Percentiles rank a stretch among this genome's conserved stretches.
Evolutionary conservation across 1,140 invertebrate genomes (phyloP).

Genomic region (Halesus radiatus): DNA sequence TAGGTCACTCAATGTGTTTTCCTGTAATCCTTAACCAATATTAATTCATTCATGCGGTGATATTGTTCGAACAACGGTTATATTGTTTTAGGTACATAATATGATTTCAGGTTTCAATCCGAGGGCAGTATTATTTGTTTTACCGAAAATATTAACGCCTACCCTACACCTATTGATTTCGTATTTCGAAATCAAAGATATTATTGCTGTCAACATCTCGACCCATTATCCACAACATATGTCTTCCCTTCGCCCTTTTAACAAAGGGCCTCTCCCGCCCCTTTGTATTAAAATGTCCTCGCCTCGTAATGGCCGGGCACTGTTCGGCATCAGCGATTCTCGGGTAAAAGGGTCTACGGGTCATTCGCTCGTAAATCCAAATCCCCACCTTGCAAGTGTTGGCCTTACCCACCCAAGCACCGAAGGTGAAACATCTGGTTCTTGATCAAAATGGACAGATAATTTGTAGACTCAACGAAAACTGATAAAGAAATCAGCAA

Average conservation of each 20-base stretch:
- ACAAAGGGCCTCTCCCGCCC: slow-evolving; percentile 6
- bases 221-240: slow-evolving; percentile 21
- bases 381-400: background rate
- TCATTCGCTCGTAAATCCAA: slow-evolving; percentile 30
- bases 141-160: too few species aligned
- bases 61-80: too few species aligned
- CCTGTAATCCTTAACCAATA: background rate
- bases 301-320: slow-evolving; percentile 2
- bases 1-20: background rate
- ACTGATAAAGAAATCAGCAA: too few species aligned
- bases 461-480: too few species aligned
- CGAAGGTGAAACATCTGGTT: too few species aligned
- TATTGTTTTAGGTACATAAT: too few species aligned
- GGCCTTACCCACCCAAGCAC: too few species aligned
- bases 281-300: slow-evolving; percentile 28
- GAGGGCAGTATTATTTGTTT: too few species aligned
- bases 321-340: slow-evolving; percentile 19
- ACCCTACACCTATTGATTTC: too few species aligned
- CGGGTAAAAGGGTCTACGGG: slow-evolving; percentile 36
- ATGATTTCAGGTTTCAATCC: too few species aligned
- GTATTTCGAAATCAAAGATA: background rate
- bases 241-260: slow-evolving; percentile 29
- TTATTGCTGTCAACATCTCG: background rate
- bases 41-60: too few species aligned
- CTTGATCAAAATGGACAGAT: too few species aligned